Evolutionary conservation across 1,140 invertebrate species (phyloP).

Genomic region (Dendroctonus valens): DNA sequence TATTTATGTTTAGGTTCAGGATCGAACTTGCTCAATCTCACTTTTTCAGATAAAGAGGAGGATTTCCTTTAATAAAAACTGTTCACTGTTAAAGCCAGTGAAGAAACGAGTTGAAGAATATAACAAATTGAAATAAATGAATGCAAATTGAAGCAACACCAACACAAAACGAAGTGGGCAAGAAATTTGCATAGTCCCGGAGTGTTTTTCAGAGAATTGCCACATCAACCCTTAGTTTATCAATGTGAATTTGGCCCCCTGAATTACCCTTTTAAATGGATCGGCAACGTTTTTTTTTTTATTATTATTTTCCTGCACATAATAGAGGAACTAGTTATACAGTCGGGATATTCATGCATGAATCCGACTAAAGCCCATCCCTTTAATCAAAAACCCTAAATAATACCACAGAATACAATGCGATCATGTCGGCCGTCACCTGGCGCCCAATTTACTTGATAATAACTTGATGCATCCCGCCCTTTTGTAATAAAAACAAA

Average conservation of each 20-base stretch:
- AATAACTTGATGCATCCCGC: slow-evolving; percentile 33
- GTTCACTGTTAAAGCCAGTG: no score
- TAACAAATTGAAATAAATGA: no score
- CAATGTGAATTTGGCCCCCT: background rate
- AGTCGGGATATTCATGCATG: slow-evolving; percentile 30
- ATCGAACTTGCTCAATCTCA: slow-evolving; percentile 6
- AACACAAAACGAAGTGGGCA: no score
- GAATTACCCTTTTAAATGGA: background rate
- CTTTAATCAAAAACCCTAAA: slow-evolving; percentile 34
- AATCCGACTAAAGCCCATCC: slow-evolving; percentile 28
- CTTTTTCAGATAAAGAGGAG: no score
- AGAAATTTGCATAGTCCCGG: no score
- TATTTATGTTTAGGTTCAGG: slow-evolving; percentile 40
- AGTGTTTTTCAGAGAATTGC: no score
- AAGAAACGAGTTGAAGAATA: no score
- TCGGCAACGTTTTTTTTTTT: slow-evolving; percentile 19
- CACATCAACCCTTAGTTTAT: no score
- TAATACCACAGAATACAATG: slow-evolving; percentile 34
- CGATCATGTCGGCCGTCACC: slow-evolving; percentile 21
- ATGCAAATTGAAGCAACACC: no score
- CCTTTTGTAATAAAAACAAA: slow-evolving; percentile 41
- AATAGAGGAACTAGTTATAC: slow-evolving; percentile 23
- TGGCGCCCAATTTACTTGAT: slow-evolving; percentile 34
- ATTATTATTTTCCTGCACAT: background rate
- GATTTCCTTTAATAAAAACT: no score